Evolutionary conservation across 64 coral and sea anemone genomes (phyloP).

Genomic region (Pocillopora damicornis): DNA sequence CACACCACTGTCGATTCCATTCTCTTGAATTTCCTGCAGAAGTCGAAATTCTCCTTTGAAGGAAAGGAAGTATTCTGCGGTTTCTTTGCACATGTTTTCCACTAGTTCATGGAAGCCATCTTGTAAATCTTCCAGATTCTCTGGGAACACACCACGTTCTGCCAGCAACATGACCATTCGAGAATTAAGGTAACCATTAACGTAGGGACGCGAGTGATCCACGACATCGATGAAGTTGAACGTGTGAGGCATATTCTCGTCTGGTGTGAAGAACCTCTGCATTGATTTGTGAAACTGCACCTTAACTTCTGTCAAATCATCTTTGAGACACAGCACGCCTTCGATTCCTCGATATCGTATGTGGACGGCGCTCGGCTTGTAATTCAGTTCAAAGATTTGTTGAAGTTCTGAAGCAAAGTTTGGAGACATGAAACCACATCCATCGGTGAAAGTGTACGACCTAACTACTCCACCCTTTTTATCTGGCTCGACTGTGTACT

Average conservation of each 20-base stretch:
- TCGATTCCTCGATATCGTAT: constrained; percentile 64
- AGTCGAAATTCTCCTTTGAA: constrained; percentile 49
- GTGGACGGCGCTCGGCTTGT: constrained; percentile 52
- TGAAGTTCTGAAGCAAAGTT: constrained; percentile 34
- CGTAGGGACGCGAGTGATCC: constrained; percentile 74
- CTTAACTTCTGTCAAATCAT: constrained; percentile 9
- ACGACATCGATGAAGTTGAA: constrained; percentile 50
- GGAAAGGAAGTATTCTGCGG: constrained; percentile 26
- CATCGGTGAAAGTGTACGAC: constrained; percentile 48
- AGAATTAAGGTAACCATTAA: constrained; percentile 63
- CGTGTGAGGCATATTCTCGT: constrained; percentile 19
- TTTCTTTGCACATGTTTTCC: constrained; percentile 33
- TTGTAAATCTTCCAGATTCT: constrained; percentile 36
- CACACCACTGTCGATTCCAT: neutral
- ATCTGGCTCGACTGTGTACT: constrained; percentile 24
- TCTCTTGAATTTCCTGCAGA: neutral
- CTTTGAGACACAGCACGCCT: constrained; percentile 38
- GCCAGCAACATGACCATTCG: constrained; percentile 65
- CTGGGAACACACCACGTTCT: neutral
- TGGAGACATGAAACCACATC: constrained; percentile 80
- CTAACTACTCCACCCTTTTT: constrained; percentile 47
- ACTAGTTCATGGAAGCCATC: constrained; percentile 57
- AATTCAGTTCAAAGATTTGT: constrained; percentile 10
- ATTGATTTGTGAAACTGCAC: constrained; percentile 69
- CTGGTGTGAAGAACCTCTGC: constrained; percentile 61